Conservation (phyloP, 2,797 vertebrate genomes). For the Cossypha niveicapilla region DNA sequence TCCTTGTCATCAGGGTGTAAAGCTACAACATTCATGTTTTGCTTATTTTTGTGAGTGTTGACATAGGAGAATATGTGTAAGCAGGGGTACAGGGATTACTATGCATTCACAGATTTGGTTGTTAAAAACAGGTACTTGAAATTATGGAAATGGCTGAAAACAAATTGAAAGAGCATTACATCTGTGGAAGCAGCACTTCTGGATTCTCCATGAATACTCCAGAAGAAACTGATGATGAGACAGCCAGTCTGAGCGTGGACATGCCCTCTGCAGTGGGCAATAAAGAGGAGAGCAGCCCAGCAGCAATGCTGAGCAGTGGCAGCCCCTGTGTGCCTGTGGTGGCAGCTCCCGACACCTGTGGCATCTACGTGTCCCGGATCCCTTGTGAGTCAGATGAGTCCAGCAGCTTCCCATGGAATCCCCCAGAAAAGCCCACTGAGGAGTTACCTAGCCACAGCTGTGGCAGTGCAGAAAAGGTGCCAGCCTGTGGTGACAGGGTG, state of each 20-base stretch:
- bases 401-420: neutral
- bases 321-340: rapidly evolving
- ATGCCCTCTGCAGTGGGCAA: neutral
- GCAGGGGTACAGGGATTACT: neutral
- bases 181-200: neutral
- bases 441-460: neutral
- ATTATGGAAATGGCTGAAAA: slow-evolving; percentile 50
- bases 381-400: slow-evolving; percentile 71
- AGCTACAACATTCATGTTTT: neutral
- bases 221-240: slow-evolving; percentile 76
- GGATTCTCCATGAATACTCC: slow-evolving; percentile 70
- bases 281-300: rapidly evolving
- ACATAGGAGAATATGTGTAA: neutral
- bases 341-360: neutral
- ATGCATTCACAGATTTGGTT: neutral
- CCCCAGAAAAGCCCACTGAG: neutral
- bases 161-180: slow-evolving; percentile 19
- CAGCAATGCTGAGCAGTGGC: rapidly evolving
- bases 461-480: rapidly evolving
- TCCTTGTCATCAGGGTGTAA: neutral
- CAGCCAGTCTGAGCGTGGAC: neutral
- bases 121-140: slow-evolving; percentile 60
- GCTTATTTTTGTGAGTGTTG: neutral
- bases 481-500: neutral
- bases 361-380: neutral